Conservation (phyloP, 92 coral and sea anemone genomes). For the Chrysogorgia sp. region DNA sequence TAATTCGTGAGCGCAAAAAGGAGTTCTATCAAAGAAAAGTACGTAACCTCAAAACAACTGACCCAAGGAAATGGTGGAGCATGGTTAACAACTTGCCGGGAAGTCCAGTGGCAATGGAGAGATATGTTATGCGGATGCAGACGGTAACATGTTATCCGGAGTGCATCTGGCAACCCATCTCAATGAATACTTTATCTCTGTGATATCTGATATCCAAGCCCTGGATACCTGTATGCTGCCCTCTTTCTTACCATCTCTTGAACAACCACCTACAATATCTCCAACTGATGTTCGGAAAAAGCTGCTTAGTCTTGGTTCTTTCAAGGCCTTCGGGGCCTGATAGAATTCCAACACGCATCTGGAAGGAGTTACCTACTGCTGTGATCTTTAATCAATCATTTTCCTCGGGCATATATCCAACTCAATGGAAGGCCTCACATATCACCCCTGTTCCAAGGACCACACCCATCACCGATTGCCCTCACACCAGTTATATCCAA, state of each 20-base stretch:
- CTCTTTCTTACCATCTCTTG: background rate
- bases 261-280: background rate
- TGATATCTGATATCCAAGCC: no score
- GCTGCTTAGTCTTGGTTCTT: background rate
- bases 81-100: background rate
- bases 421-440: constrained; percentile 2
- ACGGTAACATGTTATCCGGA: background rate
- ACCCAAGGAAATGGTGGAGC: constrained; percentile 14
- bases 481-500: no score
- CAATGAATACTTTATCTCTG: background rate
- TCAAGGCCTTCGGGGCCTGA: constrained; percentile 13
- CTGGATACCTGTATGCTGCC: no score
- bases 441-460: constrained; percentile 12
- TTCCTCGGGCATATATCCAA: background rate
- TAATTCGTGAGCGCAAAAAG: background rate
- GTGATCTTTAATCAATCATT: background rate
- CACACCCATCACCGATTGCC: constrained; percentile 8
- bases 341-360: constrained; percentile 7
- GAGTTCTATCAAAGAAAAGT: background rate
- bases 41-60: background rate
- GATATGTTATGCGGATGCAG: background rate
- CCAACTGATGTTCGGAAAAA: no score
- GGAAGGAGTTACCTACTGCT: constrained; percentile 8
- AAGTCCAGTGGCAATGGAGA: background rate
- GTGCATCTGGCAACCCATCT: background rate